phyloP scores from a whole-genome alignment of 2,888 invertebrate genomes.

The Latrodectus elegans region DNA sequence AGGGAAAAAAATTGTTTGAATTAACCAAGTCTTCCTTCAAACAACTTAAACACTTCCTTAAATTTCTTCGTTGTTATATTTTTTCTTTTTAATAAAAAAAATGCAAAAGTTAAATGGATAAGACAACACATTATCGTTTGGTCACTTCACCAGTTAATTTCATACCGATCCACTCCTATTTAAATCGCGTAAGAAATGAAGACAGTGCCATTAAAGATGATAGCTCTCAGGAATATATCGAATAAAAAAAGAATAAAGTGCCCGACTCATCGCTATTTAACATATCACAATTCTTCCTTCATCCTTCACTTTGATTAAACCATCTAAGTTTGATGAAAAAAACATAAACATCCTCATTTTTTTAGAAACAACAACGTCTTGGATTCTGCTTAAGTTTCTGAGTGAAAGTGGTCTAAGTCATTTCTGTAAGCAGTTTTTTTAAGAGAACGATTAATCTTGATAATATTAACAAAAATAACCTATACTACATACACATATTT shows the following conservation, averaged over 20 bases:
- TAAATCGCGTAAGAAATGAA: slow-evolving; percentile 33
- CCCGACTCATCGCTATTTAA: slow-evolving; percentile 8
- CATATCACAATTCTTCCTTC: slow-evolving; percentile 56
- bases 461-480: too few species aligned
- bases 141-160: slow-evolving; percentile 38
- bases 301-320: slow-evolving; percentile 45
- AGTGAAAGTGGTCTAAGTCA: slow-evolving; percentile 18
- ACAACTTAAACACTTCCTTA: too few species aligned
- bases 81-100: neutral
- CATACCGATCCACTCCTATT: slow-evolving; percentile 43
- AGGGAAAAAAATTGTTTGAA: too few species aligned
- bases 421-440: too few species aligned
- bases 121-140: slow-evolving; percentile 31
- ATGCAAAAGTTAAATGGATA: slow-evolving; percentile 1
- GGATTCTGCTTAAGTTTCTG: neutral
- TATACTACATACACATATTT: too few species aligned
- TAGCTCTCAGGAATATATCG: slow-evolving; percentile 5
- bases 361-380: slow-evolving; percentile 22
- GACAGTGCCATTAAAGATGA: slow-evolving; percentile 41
- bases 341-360: slow-evolving; percentile 46
- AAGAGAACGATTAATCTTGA: too few species aligned
- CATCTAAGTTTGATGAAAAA: slow-evolving; percentile 57
- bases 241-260: slow-evolving; percentile 19
- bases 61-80: too few species aligned
- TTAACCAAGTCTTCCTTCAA: neutral